Percentiles rank a stretch among this genome's conserved stretches.
phyloP scores from a whole-genome alignment of 1,140 invertebrate species.

The Tyrophagus putrescentiae region DNA sequence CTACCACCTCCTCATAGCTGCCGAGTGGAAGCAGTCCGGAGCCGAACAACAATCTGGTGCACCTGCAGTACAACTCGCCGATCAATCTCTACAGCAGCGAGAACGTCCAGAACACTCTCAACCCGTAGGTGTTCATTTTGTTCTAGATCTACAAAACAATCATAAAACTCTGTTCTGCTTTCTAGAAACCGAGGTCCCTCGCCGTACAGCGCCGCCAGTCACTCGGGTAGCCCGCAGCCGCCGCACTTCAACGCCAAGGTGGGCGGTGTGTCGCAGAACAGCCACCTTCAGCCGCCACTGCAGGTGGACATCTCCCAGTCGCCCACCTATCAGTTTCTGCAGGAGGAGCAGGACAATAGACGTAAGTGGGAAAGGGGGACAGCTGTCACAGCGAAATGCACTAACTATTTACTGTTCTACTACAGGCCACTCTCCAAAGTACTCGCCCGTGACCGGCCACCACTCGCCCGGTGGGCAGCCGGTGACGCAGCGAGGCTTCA shows the following conservation, averaged over 20 bases:
- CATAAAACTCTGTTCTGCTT: slow-evolving; percentile 18
- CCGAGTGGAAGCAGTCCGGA: slow-evolving; percentile 9
- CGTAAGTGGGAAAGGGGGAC: not conserved
- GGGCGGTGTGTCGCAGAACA: not conserved
- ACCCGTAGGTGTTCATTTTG: slow-evolving; percentile 10
- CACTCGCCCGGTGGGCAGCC: not conserved
- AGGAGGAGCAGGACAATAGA: slow-evolving; percentile 15
- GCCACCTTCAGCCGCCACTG: slow-evolving; percentile 17
- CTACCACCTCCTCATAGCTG: not conserved
- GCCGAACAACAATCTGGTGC: slow-evolving; percentile 27
- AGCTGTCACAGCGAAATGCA: too few species aligned
- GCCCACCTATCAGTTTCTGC: slow-evolving; percentile 26
- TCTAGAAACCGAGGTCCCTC: not conserved
- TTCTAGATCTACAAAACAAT: not conserved
- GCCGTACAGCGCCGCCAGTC: slow-evolving; percentile 6
- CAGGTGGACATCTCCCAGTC: slow-evolving; percentile 25
- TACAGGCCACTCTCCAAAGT: not conserved
- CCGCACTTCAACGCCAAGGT: not conserved
- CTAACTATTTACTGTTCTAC: too few species aligned
- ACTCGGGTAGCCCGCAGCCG: slow-evolving; percentile 18
- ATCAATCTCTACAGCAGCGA: slow-evolving; percentile 36
- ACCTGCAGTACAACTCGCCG: slow-evolving; percentile 37
- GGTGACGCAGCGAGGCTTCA: slow-evolving; percentile 4
- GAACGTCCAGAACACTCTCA: slow-evolving; percentile 34
- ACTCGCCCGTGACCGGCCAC: not conserved